Evolutionary conservation across 2,113 vertebrate genomes (phyloP).

Genomic region (Orcinus orca): DNA sequence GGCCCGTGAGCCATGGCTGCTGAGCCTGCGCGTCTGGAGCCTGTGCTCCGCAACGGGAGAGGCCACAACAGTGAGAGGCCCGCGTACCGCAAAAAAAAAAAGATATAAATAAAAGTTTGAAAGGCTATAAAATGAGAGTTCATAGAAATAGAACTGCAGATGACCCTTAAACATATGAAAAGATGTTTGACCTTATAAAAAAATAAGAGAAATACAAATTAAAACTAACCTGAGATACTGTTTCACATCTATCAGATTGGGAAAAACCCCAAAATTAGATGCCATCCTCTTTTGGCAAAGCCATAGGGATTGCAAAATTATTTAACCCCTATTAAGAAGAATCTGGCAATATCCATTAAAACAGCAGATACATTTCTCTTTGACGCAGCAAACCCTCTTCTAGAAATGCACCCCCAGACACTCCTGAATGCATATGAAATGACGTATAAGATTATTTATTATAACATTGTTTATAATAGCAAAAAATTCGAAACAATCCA

Average conservation of each 20-base stretch:
- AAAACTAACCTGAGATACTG: not conserved
- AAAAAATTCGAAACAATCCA: not conserved
- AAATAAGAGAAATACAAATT: conserved; percentile 43
- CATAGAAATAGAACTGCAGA: not conserved
- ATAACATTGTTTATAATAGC: not conserved
- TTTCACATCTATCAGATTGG: not conserved
- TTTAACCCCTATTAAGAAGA: not conserved
- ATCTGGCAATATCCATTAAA: not conserved
- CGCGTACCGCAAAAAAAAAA: too few species aligned
- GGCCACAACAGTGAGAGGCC: too few species aligned
- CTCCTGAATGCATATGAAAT: not conserved
- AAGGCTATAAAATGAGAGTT: not conserved
- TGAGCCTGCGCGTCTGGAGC: too few species aligned
- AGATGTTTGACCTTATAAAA: not conserved
- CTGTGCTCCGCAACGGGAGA: too few species aligned
- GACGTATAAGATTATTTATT: not conserved
- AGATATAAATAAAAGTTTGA: not conserved
- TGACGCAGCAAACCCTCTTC: not conserved
- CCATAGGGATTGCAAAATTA: not conserved
- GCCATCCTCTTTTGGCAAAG: not conserved
- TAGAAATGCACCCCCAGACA: not conserved
- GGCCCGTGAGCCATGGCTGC: too few species aligned
- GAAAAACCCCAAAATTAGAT: not conserved
- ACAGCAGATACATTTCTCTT: not conserved
- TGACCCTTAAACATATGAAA: not conserved